Evolutionary conservation across 2,888 invertebrate species (phyloP), one percentile per base, ranked within the genome.

Genomic region (Plebejus anna): DNA sequence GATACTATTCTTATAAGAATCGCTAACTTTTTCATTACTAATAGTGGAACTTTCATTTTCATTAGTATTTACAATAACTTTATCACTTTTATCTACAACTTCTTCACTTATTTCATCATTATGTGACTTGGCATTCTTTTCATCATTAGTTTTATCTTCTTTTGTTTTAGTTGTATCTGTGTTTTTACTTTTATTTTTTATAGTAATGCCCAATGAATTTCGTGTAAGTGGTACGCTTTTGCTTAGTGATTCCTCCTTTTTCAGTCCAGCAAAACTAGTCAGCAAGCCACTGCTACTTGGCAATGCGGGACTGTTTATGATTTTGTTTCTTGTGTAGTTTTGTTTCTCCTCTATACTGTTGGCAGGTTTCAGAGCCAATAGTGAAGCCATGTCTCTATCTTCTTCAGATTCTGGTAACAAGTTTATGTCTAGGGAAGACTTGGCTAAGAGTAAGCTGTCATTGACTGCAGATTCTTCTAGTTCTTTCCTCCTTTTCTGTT

Each of bases 341-440:
- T 95, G 94, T 3, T 91, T 94, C 83, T 96, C 96, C 75, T 94
- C 91, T 59, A 96, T 95, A 88, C 95, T 95, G 84, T 90, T 94
- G 16, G 94, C 89, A 1, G 96, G 96, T 84, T 95, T 95, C 4
- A 97, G 89, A 77, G 96, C 95, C 80, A 98, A 94, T 4, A 98
- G 91, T 0, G 96, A 95, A 0, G 98, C 98, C 89, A 98, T 93
- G 85, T 96, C 96, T 76, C 95, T 94, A 85, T 99, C 98, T 78
- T 98, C 97, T 76, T 96, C 96, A 32, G 94, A 94, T 89, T 99
- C 98, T 1, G 96, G 96, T 0, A 98, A 90, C 4, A 99, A 93
- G 9, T 95, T 91, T 70, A 99, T 97, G 82, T 96, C 95, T 32
- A 98, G 90, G 22, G 97, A 97, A 47, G 96, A 96, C 86, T 96